Evolutionary conservation across 2,888 invertebrate species (phyloP).

Genomic region (Stictocephala bisonia): DNA sequence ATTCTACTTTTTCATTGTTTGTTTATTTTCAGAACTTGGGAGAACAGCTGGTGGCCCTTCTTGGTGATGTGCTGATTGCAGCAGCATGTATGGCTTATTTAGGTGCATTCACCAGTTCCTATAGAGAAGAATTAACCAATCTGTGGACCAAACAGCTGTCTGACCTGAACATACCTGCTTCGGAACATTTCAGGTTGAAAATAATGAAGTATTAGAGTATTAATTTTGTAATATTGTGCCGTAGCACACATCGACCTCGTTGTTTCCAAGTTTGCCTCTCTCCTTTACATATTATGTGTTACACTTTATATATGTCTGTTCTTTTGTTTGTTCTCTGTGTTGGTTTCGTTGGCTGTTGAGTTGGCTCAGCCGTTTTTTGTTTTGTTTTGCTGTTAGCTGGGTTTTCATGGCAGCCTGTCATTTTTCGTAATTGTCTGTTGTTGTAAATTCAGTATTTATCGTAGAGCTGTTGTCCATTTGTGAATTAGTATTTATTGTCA

Average conservation of each 20-base stretch:
- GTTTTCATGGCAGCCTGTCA: no score
- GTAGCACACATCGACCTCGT: neutral
- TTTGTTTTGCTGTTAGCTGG: no score
- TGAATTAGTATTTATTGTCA: no score
- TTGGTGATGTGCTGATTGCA: conserved; percentile 89
- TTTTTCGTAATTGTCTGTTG: no score
- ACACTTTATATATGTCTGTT: no score
- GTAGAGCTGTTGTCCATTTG: no score
- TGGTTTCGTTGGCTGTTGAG: no score
- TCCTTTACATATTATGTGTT: neutral
- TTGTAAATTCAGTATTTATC: no score
- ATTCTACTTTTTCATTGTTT: neutral
- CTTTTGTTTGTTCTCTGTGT: no score
- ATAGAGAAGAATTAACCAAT: conserved; percentile 74
- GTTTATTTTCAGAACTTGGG: conserved; percentile 70
- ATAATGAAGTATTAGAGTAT: conserved; percentile 19
- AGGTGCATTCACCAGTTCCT: conserved; percentile 86
- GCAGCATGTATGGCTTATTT: conserved; percentile 91
- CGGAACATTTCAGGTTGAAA: conserved; percentile 72
- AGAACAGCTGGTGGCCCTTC: conserved; percentile 75
- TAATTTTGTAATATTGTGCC: no score
- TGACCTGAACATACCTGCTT: conserved; percentile 76
- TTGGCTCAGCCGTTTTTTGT: no score
- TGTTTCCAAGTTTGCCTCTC: neutral
- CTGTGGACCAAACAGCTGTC: conserved; percentile 78